Base-by-base conservation (phyloP, 2,888 invertebrate species). In the Plemyria rubiginata region DNA sequence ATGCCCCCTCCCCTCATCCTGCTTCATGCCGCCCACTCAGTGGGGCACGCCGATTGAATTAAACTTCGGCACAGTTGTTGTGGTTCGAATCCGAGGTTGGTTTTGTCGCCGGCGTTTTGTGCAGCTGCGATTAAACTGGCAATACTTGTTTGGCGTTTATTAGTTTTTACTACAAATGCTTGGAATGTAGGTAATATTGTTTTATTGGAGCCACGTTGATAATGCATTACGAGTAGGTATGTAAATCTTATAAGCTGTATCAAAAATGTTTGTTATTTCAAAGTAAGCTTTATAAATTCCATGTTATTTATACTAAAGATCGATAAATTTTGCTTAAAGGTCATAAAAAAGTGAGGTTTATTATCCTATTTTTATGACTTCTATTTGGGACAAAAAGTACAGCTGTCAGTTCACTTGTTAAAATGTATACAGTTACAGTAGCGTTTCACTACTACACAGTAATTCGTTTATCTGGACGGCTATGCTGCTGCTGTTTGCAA, bases 51-150 rank as follows among this genome's bases (percentile, higher is more conserved):
- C 88, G 91, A 91, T 92, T 91, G 92, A 92, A 92, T 92, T 92
- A 92, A 92, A 92, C 89, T 92, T 91, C 81, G 84, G 87, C 86
- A 86, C 84, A 84, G 85, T 88, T 89, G 90, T 89, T 91, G 90
- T 85, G 91, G 91, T 87, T 84, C 86, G 76, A 85, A 84, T 82
- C 82, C 86, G 84, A 84, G 87, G 84, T 88, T 82, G 88, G 88
- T 90, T 90, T 88, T 88, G 91, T 88, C 87, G 85, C 80, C 73
- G 79, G 80, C 86, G 84, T 85, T 88, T 84, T 85, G 86, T 86
- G 86, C 88, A 89, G 86, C 87, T 88, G 86, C 85, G 87, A 89
- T 88, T 89, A 85, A 87, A 90, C 88, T 83, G 79, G 85, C 87
- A 87, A 88, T 88, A 87, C 85, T 88, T 84, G 88, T 87, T 78